Percentiles rank a stretch among this genome's conserved stretches.
These are phyloP conservation scores for Sylvietta virens DNA, from an alignment of 2,113 vertebrate species.

Conservation along the genomic window DNA sequence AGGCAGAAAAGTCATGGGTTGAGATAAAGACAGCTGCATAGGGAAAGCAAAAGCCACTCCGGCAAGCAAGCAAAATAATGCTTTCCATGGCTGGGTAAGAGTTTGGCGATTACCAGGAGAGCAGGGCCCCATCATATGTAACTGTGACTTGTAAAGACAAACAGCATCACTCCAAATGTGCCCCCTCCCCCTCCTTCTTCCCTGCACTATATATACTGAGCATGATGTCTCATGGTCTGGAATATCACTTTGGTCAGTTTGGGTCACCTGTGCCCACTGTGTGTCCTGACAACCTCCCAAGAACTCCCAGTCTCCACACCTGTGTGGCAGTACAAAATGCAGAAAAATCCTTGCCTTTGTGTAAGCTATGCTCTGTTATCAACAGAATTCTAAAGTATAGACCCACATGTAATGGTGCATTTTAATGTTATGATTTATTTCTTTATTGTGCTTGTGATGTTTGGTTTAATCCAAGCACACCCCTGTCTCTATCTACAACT, in stretches of 20 bases:
- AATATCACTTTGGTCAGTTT: neutral
- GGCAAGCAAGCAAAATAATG: neutral
- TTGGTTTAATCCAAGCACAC: too few species aligned
- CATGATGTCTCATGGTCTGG: neutral
- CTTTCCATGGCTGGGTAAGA: too few species aligned
- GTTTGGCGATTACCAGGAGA: too few species aligned
- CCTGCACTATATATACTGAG: neutral
- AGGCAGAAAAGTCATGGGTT: neutral
- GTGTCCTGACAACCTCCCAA: neutral
- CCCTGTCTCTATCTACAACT: too few species aligned
- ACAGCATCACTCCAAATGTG: neutral
- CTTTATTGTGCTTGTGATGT: too few species aligned
- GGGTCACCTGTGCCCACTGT: neutral
- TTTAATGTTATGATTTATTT: too few species aligned
- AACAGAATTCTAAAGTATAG: neutral
- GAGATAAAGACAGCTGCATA: neutral
- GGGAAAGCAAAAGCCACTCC: neutral
- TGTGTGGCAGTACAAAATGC: neutral
- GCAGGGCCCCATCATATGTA: rapidly evolving
- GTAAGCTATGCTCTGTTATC: neutral
- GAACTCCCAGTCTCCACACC: too few species aligned
- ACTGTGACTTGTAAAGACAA: neutral
- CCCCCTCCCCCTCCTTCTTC: too few species aligned
- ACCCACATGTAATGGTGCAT: too few species aligned
- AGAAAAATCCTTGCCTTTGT: neutral